A percentile compares a stretch with the other conserved stretches of the same genome.
Evolutionary conservation across 2,113 vertebrate genomes (phyloP).

Genomic region (Glaucidium brasilianum): DNA sequence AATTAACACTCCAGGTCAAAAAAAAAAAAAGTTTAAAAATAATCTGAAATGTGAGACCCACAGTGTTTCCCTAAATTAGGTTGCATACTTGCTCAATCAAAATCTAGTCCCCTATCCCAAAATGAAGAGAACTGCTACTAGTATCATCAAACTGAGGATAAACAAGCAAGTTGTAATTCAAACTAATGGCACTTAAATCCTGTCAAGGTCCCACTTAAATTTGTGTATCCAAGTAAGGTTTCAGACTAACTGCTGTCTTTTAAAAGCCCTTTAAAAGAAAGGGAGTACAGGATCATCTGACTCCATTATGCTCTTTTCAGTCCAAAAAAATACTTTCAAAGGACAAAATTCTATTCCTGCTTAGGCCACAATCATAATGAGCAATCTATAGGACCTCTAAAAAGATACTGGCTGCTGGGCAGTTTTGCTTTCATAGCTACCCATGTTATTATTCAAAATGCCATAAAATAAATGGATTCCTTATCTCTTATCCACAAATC

Average conservation of each 20-base stretch:
- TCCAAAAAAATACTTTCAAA: background rate
- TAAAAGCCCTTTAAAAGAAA: background rate
- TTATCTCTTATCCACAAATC: background rate
- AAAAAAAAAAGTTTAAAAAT: background rate
- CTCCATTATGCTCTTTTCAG: background rate
- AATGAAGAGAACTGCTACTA: background rate
- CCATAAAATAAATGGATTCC: background rate
- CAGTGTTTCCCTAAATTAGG: background rate
- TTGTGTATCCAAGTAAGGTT: background rate
- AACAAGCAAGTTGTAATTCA: background rate
- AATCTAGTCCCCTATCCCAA: background rate
- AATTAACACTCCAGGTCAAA: background rate
- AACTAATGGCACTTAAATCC: background rate
- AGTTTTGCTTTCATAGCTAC: background rate
- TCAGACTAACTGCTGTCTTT: background rate
- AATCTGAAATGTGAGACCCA: background rate
- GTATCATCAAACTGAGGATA: background rate
- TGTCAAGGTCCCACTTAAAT: background rate
- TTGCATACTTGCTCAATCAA: background rate
- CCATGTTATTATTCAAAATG: background rate
- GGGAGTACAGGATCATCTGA: background rate
- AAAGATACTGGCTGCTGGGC: background rate
- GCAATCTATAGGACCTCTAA: background rate
- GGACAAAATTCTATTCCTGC: background rate
- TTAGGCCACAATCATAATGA: background rate